A percentile compares a stretch with the other conserved stretches of the same genome.
Conservation (phyloP, 2,888 invertebrate genomes). For the Caenorhabditis wallacei region DNA sequence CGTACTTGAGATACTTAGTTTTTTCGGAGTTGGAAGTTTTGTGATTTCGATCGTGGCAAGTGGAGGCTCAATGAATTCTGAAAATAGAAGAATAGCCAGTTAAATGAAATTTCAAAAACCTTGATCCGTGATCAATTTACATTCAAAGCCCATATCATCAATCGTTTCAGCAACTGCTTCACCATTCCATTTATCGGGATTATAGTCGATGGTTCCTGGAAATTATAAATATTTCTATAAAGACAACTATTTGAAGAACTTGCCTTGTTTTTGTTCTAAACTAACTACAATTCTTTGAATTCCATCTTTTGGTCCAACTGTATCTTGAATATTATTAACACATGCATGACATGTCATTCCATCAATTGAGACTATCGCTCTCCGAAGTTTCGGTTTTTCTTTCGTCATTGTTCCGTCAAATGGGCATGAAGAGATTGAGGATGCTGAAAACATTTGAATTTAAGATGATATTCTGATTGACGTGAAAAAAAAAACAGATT, state of each 20-base stretch:
- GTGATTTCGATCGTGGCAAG: not conserved
- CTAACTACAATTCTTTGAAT: constrained; percentile 81
- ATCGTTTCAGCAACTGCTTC: constrained; percentile 83
- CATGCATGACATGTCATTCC: constrained; percentile 97
- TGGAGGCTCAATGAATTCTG: constrained; percentile 5
- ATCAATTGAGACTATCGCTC: constrained; percentile 60
- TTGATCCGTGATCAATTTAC: constrained; percentile 56
- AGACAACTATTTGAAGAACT: not conserved
- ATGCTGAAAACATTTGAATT: not conserved
- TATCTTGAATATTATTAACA: constrained; percentile 89
- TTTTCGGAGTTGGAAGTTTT: constrained; percentile 4
- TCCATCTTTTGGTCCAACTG: constrained; percentile 87
- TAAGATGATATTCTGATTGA: not conserved
- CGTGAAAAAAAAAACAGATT: not conserved
- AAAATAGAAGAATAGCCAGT: no score
- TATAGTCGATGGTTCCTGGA: constrained; percentile 82
- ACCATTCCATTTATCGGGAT: constrained; percentile 79
- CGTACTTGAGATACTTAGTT: no score
- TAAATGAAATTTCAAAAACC: constrained; percentile 24
- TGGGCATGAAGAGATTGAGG: not conserved
- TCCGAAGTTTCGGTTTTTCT: constrained; percentile 7
- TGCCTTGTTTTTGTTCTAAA: constrained; percentile 57
- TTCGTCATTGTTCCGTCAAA: not conserved
- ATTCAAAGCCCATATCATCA: constrained; percentile 85
- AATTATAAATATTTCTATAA: not conserved